Base-by-base conservation (phyloP, 2,888 invertebrate species). In the Diadegma fenestrale region DNA sequence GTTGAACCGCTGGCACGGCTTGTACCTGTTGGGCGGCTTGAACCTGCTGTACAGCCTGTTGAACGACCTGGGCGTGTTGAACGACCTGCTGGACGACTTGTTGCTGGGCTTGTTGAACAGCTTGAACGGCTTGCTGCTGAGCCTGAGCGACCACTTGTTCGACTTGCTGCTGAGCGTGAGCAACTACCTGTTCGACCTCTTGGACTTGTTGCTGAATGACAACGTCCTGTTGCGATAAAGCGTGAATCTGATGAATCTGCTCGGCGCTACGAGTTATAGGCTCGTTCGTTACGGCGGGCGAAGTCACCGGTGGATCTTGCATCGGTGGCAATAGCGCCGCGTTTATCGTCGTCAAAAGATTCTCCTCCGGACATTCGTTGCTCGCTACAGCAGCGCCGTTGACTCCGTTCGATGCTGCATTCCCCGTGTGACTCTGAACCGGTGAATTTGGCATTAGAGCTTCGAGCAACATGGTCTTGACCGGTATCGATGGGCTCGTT, bases 391-490 rank as follows among this genome's bases (percentile, higher is more conserved):
- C 88, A 88, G 79, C 10, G 87, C 72, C 80, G 89, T 73, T 73
- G 80, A 69, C 51, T 78, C 78, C 87, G 22, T 86, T 63, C 14
- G 88, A 68, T 1, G 89, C 75, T 12, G 86, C 78, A 64, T 82
- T 69, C 12, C 79, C 79, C 8, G 87, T 7, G 63, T 89, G 85
- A 30, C 22, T 79, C 26, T 72, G 72, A n/a, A 71, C 87, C 22
- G 87, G 84, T 0, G 81, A 79, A 8, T 54, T 80, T 0, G 93
- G 93, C 88, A 92, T 89, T 8, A 92, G 84, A 2, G 97, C 97
- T 91, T 96, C 96, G 77, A 97, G 94, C 64, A 97, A 95, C 95
- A 97, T 96, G n/a, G 96, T 96, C 88, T 97, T 97, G 88, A 96
- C 96, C 41, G 96, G 96, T 41, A 96, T 95, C 1, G 95, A 95